Conservation (phyloP, 2,113 vertebrate genomes). For the Petrocephalus zakoni region DNA sequence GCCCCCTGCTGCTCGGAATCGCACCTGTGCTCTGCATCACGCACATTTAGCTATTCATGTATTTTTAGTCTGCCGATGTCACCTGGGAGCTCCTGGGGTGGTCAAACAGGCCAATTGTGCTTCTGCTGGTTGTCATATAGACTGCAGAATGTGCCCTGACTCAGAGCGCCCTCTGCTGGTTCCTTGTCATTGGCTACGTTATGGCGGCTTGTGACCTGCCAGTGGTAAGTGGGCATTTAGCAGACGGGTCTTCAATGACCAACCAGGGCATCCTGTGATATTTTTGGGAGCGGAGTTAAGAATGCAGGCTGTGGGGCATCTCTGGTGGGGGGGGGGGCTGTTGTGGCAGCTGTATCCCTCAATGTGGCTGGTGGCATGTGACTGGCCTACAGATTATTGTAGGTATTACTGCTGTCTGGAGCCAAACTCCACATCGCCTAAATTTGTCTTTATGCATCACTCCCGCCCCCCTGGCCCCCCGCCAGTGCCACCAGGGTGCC, state of each 20-base stretch:
- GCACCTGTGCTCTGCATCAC: not conserved
- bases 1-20: not conserved
- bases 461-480: not conserved
- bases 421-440: not conserved
- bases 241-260: not conserved
- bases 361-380: too few species aligned
- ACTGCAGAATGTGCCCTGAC: not conserved
- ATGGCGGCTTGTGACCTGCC: not conserved
- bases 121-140: not conserved
- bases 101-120: not conserved
- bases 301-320: not conserved
- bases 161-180: not conserved
- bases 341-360: too few species aligned
- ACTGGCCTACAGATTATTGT: too few species aligned
- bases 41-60: not conserved
- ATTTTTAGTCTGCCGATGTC: not conserved
- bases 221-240: not conserved
- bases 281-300: not conserved
- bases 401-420: not conserved
- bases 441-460: not conserved
- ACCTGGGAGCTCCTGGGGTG: not conserved
- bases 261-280: not conserved
- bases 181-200: not conserved
- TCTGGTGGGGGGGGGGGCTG: not conserved
- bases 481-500: not conserved